Base-by-base conservation (phyloP, 2,113 vertebrate species). In the Nyctereutes procyonoides region DNA sequence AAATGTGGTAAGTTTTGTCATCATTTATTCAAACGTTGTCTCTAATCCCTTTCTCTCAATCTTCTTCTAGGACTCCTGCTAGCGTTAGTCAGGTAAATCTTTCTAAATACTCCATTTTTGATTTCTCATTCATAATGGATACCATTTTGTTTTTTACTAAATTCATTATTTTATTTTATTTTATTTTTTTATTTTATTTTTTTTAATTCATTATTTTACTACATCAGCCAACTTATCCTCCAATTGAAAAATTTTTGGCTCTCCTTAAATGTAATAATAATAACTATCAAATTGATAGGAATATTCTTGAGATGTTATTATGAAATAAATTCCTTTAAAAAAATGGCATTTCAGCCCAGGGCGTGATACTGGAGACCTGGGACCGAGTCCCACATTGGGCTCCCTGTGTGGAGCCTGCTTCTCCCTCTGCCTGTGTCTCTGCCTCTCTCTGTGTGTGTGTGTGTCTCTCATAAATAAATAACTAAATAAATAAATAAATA, bases 121-220 rank as follows among this genome's bases (percentile, higher is more conserved):
- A 73, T 26, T 88, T 87, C 48, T 65, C 22, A 88, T 30, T 22
- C 71, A 30, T 4, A 51, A 67, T 28, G 22, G 15, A 35, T 82
- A 28, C 2, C 26, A 63, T 35, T 87, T 87, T 28, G 13, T 87
- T 80, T 97, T 38, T 79, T 22, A 74, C 62, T 38, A 38, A 87
- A 32, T 51, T 95, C 30, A 87, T 94, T 95, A 83, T 71, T 80
- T 87, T 83, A 87, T n/a, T n/a, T n/a, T n/a, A n/a, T n/a, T n/a
- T n/a, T n/a, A n/a, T n/a, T n/a, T n/a, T n/a, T n/a, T n/a, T n/a
- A n/a, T n/a, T n/a, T n/a, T n/a, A n/a, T n/a, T n/a, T n/a, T n/a
- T n/a, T n/a, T n/a, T n/a, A 87, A 32, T 51, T 95, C 30, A 87
- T 94, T 95, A 83, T 71, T 80, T 87, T 83, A 87, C 60, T 73